Percentiles rank a stretch among this genome's conserved stretches.
phyloP scores from a whole-genome alignment of 2,888 invertebrate genomes.

The Drosophila macrospina region DNA sequence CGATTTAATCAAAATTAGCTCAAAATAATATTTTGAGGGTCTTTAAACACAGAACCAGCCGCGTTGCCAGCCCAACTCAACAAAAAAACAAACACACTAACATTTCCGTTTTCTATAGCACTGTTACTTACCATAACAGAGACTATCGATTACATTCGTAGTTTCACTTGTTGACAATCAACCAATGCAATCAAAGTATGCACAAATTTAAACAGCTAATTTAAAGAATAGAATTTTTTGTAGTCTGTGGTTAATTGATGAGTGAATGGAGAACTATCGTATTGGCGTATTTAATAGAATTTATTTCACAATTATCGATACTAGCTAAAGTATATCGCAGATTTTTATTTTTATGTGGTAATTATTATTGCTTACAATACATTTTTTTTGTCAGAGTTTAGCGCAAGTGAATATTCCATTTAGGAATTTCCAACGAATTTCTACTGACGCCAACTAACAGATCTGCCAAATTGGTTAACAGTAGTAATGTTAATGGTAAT shows the following conservation, averaged over 20 bases:
- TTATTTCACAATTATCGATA: no score
- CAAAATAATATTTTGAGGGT: conserved; percentile 17
- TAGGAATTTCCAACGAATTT: conserved; percentile 12
- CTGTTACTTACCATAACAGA: conserved; percentile 18
- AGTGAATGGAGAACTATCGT: no score
- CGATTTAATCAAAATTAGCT: conserved; percentile 12
- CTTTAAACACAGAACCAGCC: conserved; percentile 13
- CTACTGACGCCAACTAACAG: conserved; percentile 83
- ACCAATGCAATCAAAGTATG: no score
- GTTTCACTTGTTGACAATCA: no score
- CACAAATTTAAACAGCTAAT: no score
- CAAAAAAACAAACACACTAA: not conserved
- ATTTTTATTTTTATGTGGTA: no score
- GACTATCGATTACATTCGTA: not conserved
- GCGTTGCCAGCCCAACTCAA: conserved; percentile 22
- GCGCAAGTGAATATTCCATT: conserved; percentile 14
- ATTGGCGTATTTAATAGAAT: no score
- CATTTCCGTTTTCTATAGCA: not conserved
- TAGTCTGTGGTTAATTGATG: no score
- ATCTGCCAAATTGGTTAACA: conserved; percentile 88
- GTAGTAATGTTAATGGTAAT: conserved; percentile 89
- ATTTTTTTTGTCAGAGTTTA: not conserved
- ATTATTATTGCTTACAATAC: not conserved
- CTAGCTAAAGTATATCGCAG: no score
- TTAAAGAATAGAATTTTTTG: no score